Base-by-base conservation (phyloP, 1,140 invertebrate species). In the Heterodera carotae region DNA sequence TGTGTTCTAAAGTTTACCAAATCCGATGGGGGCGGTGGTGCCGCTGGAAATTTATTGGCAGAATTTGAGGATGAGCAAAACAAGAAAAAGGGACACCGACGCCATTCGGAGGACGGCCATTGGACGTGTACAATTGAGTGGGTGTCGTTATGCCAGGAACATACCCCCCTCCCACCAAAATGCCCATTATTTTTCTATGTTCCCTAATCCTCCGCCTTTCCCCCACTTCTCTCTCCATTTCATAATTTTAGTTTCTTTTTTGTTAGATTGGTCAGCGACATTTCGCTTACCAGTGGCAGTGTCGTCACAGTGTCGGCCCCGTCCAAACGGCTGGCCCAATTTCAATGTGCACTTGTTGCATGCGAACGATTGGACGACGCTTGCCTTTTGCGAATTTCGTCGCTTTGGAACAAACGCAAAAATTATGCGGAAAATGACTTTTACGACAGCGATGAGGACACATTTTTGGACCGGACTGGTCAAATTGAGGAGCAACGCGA, bases 391-490 rank as follows among this genome's bases (percentile, higher is more conserved):
- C 53, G 69, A n/a, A 78, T 66, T 29, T 78, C 62, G 34, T 48
- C 67, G 3, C 53, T 78, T 33, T 82, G 66, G 75, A 83, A 92
- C 10, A 93, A 93, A 86, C 85, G 88, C n/a, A 91, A 91, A 78
- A 92, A 93, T 84, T 93, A 92, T 92, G 92, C 92, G 86, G 93
- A 94, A 53, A 92, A 95, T 86, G 94, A 97, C 89, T 97, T 91
- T 88, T 96, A 96, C 88, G 94, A 96, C 85, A 95, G 93, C n/a
- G 96, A 98, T 88, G 96, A 98, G 78, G 97, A 98, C 88, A 93
- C 93, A 25, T 99, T 94, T 89, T 90, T 96, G 69, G 97, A 99
- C 88, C 90, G 96, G 83, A 98, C 96, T 12, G 96, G 96, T 8
- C 92, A 92, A 69, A 91, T 98, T 39, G 94, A 97, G 87, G 92